Evolutionary conservation across 1,140 invertebrate genomes (phyloP).

Genomic region (Drosophila bocki): DNA sequence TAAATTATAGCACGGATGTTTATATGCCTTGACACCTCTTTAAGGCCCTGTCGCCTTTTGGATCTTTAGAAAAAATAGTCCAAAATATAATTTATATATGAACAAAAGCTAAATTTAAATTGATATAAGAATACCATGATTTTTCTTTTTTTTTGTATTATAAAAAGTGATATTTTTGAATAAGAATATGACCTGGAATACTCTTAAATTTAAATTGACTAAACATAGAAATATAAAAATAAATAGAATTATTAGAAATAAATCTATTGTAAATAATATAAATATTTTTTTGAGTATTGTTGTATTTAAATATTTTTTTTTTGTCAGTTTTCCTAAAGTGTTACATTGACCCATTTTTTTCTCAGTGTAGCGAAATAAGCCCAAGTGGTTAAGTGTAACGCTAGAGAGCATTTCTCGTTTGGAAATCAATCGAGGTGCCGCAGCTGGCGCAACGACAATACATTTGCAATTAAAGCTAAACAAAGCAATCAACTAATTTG

Average conservation of each 20-base stretch:
- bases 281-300: background rate
- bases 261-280: background rate
- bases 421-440: slow-evolving; percentile 74
- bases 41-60: slow-evolving; percentile 8
- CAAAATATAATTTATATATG: slow-evolving; percentile 56
- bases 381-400: slow-evolving; percentile 49
- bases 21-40: slow-evolving; percentile 42
- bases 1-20: slow-evolving; percentile 49
- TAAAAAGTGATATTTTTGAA: background rate
- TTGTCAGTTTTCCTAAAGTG: too few species aligned
- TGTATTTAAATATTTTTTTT: background rate
- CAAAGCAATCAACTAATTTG: slow-evolving; percentile 73
- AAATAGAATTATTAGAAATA: background rate
- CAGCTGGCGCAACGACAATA: slow-evolving; percentile 64
- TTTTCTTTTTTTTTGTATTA: background rate
- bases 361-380: background rate
- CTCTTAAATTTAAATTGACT: background rate
- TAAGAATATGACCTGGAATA: background rate
- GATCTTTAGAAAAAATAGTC: slow-evolving; percentile 32
- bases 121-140: slow-evolving; percentile 8
- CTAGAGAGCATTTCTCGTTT: slow-evolving; percentile 52
- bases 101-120: slow-evolving; percentile 13
- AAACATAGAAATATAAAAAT: background rate
- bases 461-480: slow-evolving; percentile 67
- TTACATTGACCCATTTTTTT: background rate